Percentiles rank a stretch among this genome's conserved stretches.
Evolutionary conservation across 1,140 invertebrate species (phyloP).

Genomic region (Spodoptera frugiperda): DNA sequence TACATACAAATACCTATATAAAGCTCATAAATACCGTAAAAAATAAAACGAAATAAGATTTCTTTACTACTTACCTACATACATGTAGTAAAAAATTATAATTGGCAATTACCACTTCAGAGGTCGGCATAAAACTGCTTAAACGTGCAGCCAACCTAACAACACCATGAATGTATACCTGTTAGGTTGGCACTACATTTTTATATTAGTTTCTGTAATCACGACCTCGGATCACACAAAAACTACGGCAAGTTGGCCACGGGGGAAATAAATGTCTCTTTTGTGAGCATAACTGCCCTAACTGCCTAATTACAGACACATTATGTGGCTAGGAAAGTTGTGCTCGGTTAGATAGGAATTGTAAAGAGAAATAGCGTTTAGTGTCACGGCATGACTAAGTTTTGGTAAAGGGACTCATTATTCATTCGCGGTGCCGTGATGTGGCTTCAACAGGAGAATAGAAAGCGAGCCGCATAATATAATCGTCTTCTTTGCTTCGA

Average conservation of each 20-base stretch:
- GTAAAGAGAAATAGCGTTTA: constrained; percentile 44
- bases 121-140: neutral
- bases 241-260: constrained; percentile 45
- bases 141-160: neutral
- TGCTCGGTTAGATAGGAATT: constrained; percentile 42
- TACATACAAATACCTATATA: neutral
- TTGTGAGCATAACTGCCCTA: constrained; percentile 55
- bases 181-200: constrained; percentile 32
- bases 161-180: neutral
- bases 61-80: neutral
- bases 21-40: no score
- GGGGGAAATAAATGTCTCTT: constrained; percentile 56
- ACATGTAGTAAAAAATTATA: neutral
- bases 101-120: constrained; percentile 18
- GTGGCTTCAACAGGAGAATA: constrained; percentile 3
- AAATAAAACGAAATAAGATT: no score
- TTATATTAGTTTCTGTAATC: constrained; percentile 49
- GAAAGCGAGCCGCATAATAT: neutral
- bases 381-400: constrained; percentile 8
- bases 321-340: constrained; percentile 54
- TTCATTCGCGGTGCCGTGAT: constrained; percentile 8
- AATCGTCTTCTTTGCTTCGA: neutral
- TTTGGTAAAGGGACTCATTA: constrained; percentile 24
- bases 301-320: constrained; percentile 57
- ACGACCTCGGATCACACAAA: constrained; percentile 47